Conservation (phyloP, 2,113 vertebrate species). For the Hyaena hyaena region DNA sequence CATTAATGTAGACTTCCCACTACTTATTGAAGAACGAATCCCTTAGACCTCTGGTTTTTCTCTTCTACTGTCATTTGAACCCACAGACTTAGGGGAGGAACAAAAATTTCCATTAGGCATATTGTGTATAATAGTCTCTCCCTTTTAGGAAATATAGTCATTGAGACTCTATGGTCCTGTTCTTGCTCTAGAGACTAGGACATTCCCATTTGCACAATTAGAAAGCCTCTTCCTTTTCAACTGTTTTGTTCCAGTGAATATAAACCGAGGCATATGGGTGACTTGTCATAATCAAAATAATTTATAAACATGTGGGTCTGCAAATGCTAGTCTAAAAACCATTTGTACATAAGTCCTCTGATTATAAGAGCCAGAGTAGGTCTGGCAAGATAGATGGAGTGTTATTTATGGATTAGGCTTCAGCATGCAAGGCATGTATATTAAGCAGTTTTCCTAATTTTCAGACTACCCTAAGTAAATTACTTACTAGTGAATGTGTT, state of each 20-base stretch:
- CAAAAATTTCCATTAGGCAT: not conserved
- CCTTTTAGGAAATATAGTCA: not conserved
- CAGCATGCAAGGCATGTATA: not conserved
- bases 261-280: not conserved
- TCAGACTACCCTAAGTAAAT: not conserved
- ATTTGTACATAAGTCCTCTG: constrained; percentile 38
- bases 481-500: not conserved
- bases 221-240: constrained; percentile 17
- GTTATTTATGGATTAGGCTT: not conserved
- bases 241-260: constrained; percentile 33
- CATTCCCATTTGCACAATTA: not conserved
- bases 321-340: not conserved
- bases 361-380: not conserved
- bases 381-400: not conserved
- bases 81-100: not conserved
- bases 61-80: not conserved
- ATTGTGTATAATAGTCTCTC: not conserved
- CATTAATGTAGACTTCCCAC: not conserved
- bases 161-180: not conserved
- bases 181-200: not conserved
- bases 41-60: not conserved
- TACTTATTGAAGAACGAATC: not conserved
- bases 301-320: constrained; percentile 10
- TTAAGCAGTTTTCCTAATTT: not conserved
- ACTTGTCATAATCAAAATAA: constrained; percentile 32